These are phyloP conservation scores for Glaucomys volans DNA, from an alignment of 2,113 vertebrate species.

Conservation along the genomic window DNA sequence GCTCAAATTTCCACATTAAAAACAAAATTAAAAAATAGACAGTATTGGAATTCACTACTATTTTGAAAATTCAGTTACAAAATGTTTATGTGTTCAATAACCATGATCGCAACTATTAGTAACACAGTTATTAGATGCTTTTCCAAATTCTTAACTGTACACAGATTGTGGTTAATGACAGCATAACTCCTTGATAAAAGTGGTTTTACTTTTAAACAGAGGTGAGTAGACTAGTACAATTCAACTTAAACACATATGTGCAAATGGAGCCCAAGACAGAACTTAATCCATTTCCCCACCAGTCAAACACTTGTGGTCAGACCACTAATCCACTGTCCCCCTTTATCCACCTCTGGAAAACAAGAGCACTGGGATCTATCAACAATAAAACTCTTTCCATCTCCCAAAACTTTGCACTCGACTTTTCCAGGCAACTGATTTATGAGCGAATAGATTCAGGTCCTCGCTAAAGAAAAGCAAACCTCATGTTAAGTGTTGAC, in stretches of 20 bases:
- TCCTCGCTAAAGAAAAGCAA: neutral
- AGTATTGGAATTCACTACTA: neutral
- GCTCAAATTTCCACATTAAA: neutral
- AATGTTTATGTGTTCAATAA: neutral
- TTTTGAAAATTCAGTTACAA: constrained; percentile 1
- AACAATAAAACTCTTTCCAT: neutral
- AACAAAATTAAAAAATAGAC: neutral
- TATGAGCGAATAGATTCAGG: neutral
- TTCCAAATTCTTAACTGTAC: neutral
- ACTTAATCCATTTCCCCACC: neutral
- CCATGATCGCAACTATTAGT: neutral
- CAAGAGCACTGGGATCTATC: neutral
- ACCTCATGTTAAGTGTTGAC: neutral
- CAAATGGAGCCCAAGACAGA: neutral
- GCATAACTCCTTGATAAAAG: neutral
- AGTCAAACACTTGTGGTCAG: neutral
- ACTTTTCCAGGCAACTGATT: neutral
- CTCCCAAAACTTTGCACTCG: neutral
- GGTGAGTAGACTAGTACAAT: neutral
- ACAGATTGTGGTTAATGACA: neutral
- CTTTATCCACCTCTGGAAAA: neutral
- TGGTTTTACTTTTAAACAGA: neutral
- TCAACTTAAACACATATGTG: neutral
- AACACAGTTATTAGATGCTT: neutral
- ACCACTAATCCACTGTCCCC: too few relatives aligned